Evolutionary conservation across 1,140 invertebrate species (phyloP).

Genomic region (Leptoteleia sp.): DNA sequence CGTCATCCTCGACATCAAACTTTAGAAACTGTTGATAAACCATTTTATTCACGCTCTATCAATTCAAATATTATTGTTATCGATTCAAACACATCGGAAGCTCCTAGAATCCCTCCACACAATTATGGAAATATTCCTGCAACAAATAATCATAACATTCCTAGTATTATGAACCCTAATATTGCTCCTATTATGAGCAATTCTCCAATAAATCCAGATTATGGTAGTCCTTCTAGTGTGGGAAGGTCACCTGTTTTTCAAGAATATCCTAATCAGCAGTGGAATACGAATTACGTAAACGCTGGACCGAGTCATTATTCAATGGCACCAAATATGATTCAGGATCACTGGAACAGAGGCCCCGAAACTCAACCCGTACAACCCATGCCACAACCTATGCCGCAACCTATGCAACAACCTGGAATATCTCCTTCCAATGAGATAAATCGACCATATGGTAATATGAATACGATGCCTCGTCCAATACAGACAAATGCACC

Average conservation of each 20-base stretch:
- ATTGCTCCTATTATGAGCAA: conserved; percentile 13
- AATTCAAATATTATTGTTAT: conserved; percentile 45
- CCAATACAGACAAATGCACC: conserved; percentile 27
- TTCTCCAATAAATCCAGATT: conserved; percentile 39
- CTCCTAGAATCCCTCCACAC: conserved; percentile 7
- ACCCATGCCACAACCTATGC: conserved; percentile 12
- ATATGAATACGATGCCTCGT: background rate
- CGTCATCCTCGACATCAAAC: background rate
- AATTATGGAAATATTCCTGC: background rate
- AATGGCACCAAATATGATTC: conserved; percentile 28
- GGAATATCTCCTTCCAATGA: conserved; percentile 4
- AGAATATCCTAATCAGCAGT: conserved; percentile 36
- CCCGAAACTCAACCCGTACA: conserved; percentile 6
- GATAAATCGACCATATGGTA: conserved; percentile 32
- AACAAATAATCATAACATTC: conserved; percentile 1
- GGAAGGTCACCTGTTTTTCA: conserved; percentile 21
- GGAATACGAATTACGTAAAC: conserved; percentile 31
- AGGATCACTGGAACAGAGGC: conserved; percentile 47
- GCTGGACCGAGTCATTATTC: conserved; percentile 24
- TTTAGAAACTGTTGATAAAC: conserved; percentile 14
- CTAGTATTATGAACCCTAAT: conserved; percentile 2
- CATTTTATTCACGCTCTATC: background rate
- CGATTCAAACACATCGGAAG: conserved; percentile 2
- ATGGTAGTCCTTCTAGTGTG: conserved; percentile 21
- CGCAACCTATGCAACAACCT: conserved; percentile 3